Evolutionary conservation across 2,888 invertebrate genomes (phyloP).

Genomic region (Euproctis similis): DNA sequence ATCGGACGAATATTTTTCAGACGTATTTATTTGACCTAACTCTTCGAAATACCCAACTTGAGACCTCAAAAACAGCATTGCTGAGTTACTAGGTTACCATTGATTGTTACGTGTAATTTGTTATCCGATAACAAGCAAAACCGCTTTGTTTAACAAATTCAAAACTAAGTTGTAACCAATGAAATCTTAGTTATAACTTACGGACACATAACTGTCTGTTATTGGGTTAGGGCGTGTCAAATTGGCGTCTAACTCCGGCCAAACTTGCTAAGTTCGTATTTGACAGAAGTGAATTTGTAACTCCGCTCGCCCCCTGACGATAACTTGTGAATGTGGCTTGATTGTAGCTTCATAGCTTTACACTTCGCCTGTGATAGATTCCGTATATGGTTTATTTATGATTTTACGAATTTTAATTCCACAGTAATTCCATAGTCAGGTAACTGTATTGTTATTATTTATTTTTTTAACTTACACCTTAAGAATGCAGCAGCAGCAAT

Average conservation of each 20-base stretch:
- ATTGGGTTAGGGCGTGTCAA: slow-evolving; percentile 56
- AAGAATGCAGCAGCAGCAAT: no score
- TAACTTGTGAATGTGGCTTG: slow-evolving; percentile 54
- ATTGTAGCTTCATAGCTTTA: slow-evolving; percentile 37
- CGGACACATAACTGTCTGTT: slow-evolving; percentile 25
- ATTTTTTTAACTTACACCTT: no score
- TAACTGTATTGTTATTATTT: no score
- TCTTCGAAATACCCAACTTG: no score
- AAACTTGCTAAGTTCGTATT: slow-evolving; percentile 39
- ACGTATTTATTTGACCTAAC: no score
- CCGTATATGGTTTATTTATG: slow-evolving; percentile 11
- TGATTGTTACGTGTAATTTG: not conserved
- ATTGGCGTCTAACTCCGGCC: slow-evolving; percentile 35
- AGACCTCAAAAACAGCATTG: no score
- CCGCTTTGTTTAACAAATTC: slow-evolving; percentile 14
- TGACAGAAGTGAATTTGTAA: slow-evolving; percentile 48
- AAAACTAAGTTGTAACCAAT: slow-evolving; percentile 16
- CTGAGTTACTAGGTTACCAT: no score
- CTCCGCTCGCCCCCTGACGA: slow-evolving; percentile 38
- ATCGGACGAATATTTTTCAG: no score
- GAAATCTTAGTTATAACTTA: slow-evolving; percentile 26
- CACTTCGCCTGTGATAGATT: slow-evolving; percentile 20
- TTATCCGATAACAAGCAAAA: slow-evolving; percentile 1
- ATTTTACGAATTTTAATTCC: not conserved
- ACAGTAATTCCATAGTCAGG: no score